Percentiles rank a stretch among this genome's conserved stretches.
These are phyloP conservation scores for Aplysina aerophoba DNA, from an alignment of 37 sponge, comb jelly and placozoan genomes.

Conservation along the genomic window DNA sequence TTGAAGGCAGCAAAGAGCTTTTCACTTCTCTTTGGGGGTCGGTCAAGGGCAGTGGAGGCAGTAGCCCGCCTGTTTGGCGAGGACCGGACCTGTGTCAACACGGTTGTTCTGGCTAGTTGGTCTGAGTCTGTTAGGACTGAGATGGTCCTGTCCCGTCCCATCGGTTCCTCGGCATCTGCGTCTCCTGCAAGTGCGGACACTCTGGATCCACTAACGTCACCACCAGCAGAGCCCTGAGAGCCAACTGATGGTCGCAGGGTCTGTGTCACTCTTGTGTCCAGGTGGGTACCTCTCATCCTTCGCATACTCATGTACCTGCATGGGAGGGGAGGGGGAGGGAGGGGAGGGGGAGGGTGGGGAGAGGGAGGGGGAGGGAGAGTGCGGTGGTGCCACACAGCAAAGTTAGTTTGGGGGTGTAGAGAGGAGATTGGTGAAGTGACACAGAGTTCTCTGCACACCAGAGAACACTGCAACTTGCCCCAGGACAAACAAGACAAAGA, in stretches of 20 bases:
- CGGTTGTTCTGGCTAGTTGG: not conserved
- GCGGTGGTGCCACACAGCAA: no score
- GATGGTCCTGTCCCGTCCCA: not conserved
- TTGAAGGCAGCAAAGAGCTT: slow-evolving; percentile 1
- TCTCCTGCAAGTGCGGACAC: not conserved
- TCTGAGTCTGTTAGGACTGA: not conserved
- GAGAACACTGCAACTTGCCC: no score
- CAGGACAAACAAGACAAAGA: no score
- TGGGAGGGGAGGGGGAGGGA: no score
- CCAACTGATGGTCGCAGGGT: not conserved
- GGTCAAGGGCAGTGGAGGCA: no score
- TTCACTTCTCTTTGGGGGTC: not conserved
- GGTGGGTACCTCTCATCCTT: not conserved
- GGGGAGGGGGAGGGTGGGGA: no score
- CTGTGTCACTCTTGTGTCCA: not conserved
- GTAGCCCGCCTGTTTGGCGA: not conserved
- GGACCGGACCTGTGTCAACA: not conserved
- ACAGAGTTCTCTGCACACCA: no score
- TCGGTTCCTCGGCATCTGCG: not conserved
- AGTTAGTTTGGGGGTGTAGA: no score
- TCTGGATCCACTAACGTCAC: not conserved
- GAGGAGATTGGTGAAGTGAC: no score
- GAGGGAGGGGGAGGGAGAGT: no score
- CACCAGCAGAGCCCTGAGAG: not conserved
- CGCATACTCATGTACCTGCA: slow-evolving; percentile 10